Evolutionary conservation across 1,140 invertebrate genomes (phyloP).

Genomic region (Ylistrum balloti): DNA sequence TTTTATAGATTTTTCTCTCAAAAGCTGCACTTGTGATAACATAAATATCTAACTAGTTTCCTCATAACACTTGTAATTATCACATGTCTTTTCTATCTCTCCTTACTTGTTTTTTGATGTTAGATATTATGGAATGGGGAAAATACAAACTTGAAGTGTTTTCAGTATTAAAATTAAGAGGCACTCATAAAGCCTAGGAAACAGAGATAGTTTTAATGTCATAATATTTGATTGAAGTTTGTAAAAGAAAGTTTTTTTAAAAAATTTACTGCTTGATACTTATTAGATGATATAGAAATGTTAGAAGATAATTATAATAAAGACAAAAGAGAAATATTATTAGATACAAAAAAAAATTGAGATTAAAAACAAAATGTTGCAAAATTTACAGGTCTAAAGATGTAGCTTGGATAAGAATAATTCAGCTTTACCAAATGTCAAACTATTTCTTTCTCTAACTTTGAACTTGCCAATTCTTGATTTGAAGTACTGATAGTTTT

Average conservation of each 20-base stretch:
- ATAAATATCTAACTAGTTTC: background rate
- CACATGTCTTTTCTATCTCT: background rate
- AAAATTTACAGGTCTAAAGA: too few relatives aligned
- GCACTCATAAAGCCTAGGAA: background rate
- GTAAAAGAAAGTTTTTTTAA: background rate
- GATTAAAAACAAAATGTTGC: too few relatives aligned
- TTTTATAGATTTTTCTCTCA: slow-evolving; percentile 28
- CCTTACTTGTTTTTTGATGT: background rate
- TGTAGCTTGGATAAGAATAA: too few relatives aligned
- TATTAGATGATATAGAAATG: too few relatives aligned
- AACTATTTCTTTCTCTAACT: too few relatives aligned
- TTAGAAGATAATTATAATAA: too few relatives aligned
- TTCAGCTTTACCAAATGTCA: too few relatives aligned
- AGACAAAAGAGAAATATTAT: too few relatives aligned
- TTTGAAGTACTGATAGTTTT: background rate
- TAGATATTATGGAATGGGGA: background rate
- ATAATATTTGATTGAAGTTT: background rate
- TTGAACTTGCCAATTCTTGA: too few relatives aligned
- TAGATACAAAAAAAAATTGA: too few relatives aligned
- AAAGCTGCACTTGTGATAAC: background rate
- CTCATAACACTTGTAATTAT: background rate
- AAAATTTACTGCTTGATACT: background rate
- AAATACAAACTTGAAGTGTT: background rate
- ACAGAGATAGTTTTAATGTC: background rate
- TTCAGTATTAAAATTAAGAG: slow-evolving; percentile 16